Evolutionary conservation across 2,888 invertebrate species (phyloP).

Genomic region (Hydrotaea diabolus): DNA sequence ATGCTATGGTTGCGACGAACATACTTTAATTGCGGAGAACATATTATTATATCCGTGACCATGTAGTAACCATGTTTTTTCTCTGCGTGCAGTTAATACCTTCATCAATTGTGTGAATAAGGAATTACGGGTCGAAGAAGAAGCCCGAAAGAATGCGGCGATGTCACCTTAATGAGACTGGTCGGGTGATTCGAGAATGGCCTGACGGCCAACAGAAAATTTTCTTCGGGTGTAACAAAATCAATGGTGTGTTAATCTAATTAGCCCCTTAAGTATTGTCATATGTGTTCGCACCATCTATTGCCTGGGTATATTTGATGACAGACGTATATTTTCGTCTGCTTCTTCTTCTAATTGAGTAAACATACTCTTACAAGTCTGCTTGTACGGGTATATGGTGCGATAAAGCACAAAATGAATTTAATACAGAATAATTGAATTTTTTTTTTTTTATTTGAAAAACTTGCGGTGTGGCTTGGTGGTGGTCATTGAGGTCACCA

Average conservation of each 20-base stretch:
- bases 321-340: constrained; percentile 2
- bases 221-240: constrained; percentile 1
- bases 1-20: too few relatives aligned
- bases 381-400: not conserved
- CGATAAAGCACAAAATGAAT: not conserved
- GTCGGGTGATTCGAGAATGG: too few relatives aligned
- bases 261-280: constrained; percentile 22
- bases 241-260: constrained; percentile 26
- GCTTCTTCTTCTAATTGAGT: not conserved
- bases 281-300: constrained; percentile 1
- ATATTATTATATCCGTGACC: too few relatives aligned
- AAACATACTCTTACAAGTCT: not conserved
- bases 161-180: too few relatives aligned
- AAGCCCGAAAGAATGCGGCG: too few relatives aligned
- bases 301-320: constrained; percentile 4
- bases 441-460: not conserved
- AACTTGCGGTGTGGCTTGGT: not conserved
- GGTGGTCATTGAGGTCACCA: constrained; percentile 20
- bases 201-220: not conserved
- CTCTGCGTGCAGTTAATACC: too few relatives aligned
- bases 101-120: too few relatives aligned
- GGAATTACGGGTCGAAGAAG: too few relatives aligned
- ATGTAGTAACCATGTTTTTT: too few relatives aligned
- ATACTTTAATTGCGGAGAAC: too few relatives aligned
- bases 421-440: not conserved